Percentiles rank a stretch among this genome's conserved stretches.
phyloP scores from a whole-genome alignment of 23 tunicate species.

The Styela plicata region DNA sequence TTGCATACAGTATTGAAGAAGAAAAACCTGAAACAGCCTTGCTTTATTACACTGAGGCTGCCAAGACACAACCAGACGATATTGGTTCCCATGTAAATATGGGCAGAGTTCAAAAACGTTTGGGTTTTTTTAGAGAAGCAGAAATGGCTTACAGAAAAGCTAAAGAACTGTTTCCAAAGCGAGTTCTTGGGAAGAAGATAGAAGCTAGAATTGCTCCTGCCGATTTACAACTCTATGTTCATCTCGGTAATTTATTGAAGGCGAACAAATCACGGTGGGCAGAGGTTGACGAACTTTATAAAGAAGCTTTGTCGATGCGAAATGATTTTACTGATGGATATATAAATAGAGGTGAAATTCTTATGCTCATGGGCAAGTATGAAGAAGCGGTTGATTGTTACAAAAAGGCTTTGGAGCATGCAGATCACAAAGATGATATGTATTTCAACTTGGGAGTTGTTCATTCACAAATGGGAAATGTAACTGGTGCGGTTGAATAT shows the following conservation, averaged over 20 bases:
- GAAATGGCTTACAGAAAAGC: constrained; percentile 60
- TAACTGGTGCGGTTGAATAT: constrained; percentile 61
- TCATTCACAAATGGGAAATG: constrained; percentile 43
- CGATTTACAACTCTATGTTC: constrained; percentile 48
- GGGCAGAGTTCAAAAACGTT: constrained; percentile 34
- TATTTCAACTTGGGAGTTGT: constrained; percentile 72
- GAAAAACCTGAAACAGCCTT: constrained; percentile 27
- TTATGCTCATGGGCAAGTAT: constrained; percentile 32
- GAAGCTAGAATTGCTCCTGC: constrained; percentile 53
- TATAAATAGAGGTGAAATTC: constrained; percentile 76
- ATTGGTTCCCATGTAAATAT: constrained; percentile 70
- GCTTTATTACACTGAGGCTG: constrained; percentile 43
- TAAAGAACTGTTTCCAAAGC: constrained; percentile 35
- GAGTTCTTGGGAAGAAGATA: not conserved
- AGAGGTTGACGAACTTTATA: constrained; percentile 60
- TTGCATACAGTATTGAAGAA: constrained; percentile 66
- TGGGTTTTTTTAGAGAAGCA: constrained; percentile 35
- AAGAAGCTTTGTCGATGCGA: constrained; percentile 54
- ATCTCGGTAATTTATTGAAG: constrained; percentile 50
- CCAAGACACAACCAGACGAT: constrained; percentile 72
- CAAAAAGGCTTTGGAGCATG: constrained; percentile 36
- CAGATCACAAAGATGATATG: constrained; percentile 44
- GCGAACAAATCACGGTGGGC: constrained; percentile 30
- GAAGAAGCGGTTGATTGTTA: constrained; percentile 53
- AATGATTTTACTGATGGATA: constrained; percentile 63